These are phyloP conservation scores for Pammene fasciana DNA, from an alignment of 2,888 invertebrate species.

Conservation along the genomic window DNA sequence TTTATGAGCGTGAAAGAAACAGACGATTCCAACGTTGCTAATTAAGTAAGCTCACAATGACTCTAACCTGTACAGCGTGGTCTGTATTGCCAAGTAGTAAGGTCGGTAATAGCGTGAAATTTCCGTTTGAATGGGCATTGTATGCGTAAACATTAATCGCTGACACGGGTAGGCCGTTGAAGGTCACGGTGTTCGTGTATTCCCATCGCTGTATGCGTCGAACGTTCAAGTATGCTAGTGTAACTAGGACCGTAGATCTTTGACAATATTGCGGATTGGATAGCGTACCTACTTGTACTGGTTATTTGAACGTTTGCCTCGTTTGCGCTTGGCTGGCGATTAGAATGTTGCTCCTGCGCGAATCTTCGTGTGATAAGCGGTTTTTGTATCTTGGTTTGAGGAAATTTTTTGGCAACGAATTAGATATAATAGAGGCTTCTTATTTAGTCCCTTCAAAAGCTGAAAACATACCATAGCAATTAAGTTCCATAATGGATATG, in stretches of 20 bases:
- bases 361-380: constrained; percentile 53
- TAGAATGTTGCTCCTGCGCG: constrained; percentile 44
- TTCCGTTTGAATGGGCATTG: constrained; percentile 69
- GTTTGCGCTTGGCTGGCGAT: neutral
- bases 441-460: no score
- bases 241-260: neutral
- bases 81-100: constrained; percentile 57
- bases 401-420: neutral
- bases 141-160: constrained; percentile 78
- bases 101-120: constrained; percentile 53
- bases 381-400: constrained; percentile 30
- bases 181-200: constrained; percentile 63
- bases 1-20: constrained; percentile 62
- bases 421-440: no score
- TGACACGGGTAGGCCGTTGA: constrained; percentile 72
- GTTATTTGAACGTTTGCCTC: neutral
- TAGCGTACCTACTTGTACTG: neutral
- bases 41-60: constrained; percentile 69
- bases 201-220: neutral
- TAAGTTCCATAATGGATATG: no score
- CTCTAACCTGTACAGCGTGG: constrained; percentile 52
- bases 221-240: neutral
- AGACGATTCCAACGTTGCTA: constrained; percentile 68
- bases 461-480: no score
- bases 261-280: neutral